Base-by-base conservation (phyloP, 2,113 vertebrate species). In the Cervus canadensis region DNA sequence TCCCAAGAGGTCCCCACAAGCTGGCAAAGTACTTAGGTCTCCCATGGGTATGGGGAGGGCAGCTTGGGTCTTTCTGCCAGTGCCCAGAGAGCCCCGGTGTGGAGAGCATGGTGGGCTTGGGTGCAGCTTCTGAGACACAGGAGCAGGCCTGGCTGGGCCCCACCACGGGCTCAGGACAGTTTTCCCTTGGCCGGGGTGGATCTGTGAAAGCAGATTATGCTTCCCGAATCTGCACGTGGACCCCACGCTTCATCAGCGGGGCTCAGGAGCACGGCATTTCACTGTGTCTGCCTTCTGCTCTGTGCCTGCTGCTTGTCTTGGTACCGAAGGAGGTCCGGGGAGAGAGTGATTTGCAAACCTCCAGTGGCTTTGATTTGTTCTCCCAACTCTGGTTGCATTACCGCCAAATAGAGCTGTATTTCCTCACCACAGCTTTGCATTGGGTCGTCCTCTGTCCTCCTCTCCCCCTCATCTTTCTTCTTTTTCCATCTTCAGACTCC, bases 221-320 rank as follows among this genome's bases (percentile, higher is more conserved):
- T 7, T 23, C 1, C 0, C 0, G 2, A 1, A 26, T 87, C 57
- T 40, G 16, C 0, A 0, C 0, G 0, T 0, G 0, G 43, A 1
- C 21, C 82, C 95, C 9, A 21, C 16, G 33, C 89, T 52, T 85
- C 3, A 10, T 45, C 25, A 0, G 2, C 3, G 5, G 78, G 50
- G 26, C 85, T 40, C 57, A 6, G 50, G 78, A 64, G 36, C 59
- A 56, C 3, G 5, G 2, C 33, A 5, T 26, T 50, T n/a, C 50
- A 0, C 54, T 14, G 0, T 1, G 0, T 43, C 74, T 57, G 40
- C 85, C n/a, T 78, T 67, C 7, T 2, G 0, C 0, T 82, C 45
- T 40, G 79, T 14, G 25, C 9, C 0, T 50, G 3, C 45, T 2
- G 40, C 74, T 93, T 64, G 2, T 87, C 43, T 87, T 21, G n/a